Evolutionary conservation across 2,888 invertebrate species (phyloP).

Genomic region (Cybosia mesomella): DNA sequence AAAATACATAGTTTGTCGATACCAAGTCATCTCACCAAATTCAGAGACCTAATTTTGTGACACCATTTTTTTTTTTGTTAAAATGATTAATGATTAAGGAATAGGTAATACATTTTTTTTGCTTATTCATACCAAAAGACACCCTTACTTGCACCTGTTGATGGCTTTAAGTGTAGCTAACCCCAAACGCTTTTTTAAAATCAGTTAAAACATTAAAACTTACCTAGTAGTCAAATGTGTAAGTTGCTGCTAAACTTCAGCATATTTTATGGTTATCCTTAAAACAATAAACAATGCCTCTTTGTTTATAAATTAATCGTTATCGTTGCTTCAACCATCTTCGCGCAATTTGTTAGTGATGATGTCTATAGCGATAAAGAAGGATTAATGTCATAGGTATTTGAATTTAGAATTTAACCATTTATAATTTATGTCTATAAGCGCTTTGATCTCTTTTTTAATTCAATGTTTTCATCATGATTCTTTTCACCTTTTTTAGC

Average conservation of each 20-base stretch:
- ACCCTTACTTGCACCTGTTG: not conserved
- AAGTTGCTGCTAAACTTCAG: not conserved
- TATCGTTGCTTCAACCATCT: slow-evolving; percentile 28
- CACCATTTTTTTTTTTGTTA: no score
- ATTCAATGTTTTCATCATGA: not conserved
- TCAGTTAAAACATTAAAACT: not conserved
- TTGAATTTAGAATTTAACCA: slow-evolving; percentile 8
- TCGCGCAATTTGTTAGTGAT: slow-evolving; percentile 1
- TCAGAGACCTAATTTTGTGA: no score
- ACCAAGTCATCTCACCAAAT: no score
- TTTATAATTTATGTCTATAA: not conserved
- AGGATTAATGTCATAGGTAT: slow-evolving; percentile 14
- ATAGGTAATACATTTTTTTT: no score
- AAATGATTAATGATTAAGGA: no score
- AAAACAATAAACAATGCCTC: slow-evolving; percentile 41
- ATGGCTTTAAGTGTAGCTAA: not conserved
- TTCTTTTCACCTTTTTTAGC: not conserved
- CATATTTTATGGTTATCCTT: slow-evolving; percentile 2
- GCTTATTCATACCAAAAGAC: no score
- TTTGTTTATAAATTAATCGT: slow-evolving; percentile 45
- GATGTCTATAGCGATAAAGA: slow-evolving; percentile 15
- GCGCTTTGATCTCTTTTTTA: slow-evolving; percentile 10
- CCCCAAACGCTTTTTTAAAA: not conserved
- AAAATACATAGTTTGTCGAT: no score
- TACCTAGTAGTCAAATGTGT: not conserved